Conservation (phyloP, 2,113 vertebrate species). For the Polyodon spathula region DNA sequence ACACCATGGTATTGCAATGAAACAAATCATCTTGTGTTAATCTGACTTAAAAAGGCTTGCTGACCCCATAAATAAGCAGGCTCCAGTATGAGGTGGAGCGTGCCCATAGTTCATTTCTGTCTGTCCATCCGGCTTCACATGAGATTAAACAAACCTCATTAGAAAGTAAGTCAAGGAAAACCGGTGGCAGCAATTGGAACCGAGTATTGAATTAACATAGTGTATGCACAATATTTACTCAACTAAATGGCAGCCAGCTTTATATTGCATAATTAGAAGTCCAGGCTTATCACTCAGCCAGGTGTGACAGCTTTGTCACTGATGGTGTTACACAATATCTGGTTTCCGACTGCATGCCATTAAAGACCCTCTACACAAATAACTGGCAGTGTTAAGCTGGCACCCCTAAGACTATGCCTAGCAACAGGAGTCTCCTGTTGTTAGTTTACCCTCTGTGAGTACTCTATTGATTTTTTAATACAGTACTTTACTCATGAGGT, state of each 20-base stretch:
- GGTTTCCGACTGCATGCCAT: neutral
- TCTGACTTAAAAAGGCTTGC: no score
- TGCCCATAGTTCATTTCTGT: no score
- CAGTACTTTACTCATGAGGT: slow-evolving; percentile 41
- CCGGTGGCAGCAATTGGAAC: neutral
- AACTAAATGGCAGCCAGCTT: neutral
- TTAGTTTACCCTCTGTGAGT: slow-evolving; percentile 30
- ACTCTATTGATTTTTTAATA: slow-evolving; percentile 45
- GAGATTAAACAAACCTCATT: no score
- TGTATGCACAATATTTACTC: neutral
- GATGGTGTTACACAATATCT: neutral
- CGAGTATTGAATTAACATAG: neutral
- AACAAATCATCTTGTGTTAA: no score
- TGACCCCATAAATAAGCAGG: no score
- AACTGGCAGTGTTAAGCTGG: slow-evolving; percentile 9
- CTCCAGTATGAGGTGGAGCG: no score
- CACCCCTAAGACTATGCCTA: slow-evolving; percentile 3
- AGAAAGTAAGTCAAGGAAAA: neutral
- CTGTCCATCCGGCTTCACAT: no score
- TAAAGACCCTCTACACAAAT: neutral
- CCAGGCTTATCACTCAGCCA: neutral
- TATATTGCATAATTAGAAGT: neutral
- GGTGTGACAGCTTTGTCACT: neutral
- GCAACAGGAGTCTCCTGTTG: slow-evolving; percentile 9
- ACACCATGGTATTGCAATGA: no score